Percentiles rank a stretch among this genome's conserved stretches.
phyloP scores from a whole-genome alignment of 2,888 invertebrate genomes.

The Oxytorus armatus region DNA sequence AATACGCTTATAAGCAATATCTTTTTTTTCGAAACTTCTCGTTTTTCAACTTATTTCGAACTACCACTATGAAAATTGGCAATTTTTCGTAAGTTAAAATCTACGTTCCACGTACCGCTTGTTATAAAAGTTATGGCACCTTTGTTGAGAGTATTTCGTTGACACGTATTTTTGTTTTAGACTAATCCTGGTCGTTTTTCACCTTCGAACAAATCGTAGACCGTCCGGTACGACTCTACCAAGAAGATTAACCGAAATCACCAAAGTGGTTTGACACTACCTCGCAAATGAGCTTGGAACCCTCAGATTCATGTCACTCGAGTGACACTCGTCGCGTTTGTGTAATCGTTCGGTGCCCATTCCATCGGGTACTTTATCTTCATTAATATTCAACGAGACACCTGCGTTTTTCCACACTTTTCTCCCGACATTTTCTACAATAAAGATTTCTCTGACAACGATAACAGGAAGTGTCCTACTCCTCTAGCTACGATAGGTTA shows the following conservation, averaged over 20 bases:
- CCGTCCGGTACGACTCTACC: neutral
- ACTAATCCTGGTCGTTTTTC: no score
- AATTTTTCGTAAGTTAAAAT: no score
- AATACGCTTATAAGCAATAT: no score
- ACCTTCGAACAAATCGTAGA: neutral
- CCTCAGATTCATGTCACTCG: neutral
- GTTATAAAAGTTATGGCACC: neutral
- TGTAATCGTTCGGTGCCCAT: conserved; percentile 14
- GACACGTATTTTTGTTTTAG: no score
- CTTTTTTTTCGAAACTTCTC: no score
- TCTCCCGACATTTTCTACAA: no score
- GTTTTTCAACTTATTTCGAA: no score
- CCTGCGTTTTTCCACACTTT: conserved; percentile 30
- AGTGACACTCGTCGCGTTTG: conserved; percentile 4
- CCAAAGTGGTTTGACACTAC: neutral
- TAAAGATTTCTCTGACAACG: neutral
- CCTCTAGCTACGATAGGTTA: neutral
- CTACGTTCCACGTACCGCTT: no score
- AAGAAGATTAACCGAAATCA: conserved; percentile 7
- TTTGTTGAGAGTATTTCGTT: neutral
- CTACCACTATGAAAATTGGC: no score
- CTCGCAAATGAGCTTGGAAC: neutral
- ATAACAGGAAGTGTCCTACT: neutral
- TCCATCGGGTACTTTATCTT: conserved; percentile 6
- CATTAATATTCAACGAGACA: conserved; percentile 31